Base-by-base conservation (phyloP, 2,113 vertebrate genomes). In the Dasypus novemcinctus region DNA sequence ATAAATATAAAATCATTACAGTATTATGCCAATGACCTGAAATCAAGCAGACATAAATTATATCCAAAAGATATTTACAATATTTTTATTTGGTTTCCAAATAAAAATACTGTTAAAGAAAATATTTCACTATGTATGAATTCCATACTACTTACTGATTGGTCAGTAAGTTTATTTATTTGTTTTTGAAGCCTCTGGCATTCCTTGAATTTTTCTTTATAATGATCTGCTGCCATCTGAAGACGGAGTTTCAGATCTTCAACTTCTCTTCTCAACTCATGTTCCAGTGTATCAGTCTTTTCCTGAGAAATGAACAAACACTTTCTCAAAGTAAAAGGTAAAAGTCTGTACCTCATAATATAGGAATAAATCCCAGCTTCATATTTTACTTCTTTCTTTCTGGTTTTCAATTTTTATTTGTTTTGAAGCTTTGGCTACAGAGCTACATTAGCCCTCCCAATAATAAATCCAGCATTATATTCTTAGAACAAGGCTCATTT, bases 211-310 rank as follows among this genome's bases (percentile, higher is more conserved):
- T 99, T 99, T 96, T 99, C 99, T 97, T 99, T 99, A 97, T 99
- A 99, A 98, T 99, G 99, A 95, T 99, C 99, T 87, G 99, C 99
- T 94, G 99, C 99, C 99, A 99, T 99, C 96, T 99, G 99, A 90
- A 99, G 98, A 72, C 99, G 99, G 94, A 99, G 99, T 97, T 99
- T 99, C 97, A 99, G 98, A 98, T 99, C 99, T 98, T 99, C 99
- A 97, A 99, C 99, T 97, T 99, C 99, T 96, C 99, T 99, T 97
- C 99, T 99, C 29, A 99, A 98, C 79, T 99, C 99, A 5, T 99
- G 98, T 92, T 99, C 99, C 43, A 98, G 98, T 95, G 98, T 98
- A 59, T 97, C 99, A 49, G 97, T 98, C 81, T 97, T 97, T 68
- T 98, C 98, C 99, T 99, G 91, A 63, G 64, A 89, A 68, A 59